Conservation (phyloP, 2,113 vertebrate genomes). For the Tenrec ecaudatus region DNA sequence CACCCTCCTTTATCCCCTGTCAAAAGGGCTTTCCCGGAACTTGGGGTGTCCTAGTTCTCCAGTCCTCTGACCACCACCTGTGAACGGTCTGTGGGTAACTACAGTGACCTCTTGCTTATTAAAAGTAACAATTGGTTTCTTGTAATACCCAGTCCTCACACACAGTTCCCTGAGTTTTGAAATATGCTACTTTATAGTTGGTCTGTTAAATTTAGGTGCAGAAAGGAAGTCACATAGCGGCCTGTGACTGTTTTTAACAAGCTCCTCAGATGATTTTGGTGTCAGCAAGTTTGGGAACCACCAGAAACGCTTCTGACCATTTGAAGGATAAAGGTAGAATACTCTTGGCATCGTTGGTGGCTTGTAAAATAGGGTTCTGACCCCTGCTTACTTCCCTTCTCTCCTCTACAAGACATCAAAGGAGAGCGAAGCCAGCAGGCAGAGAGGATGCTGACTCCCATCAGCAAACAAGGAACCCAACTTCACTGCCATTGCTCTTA, state of each 20-base stretch:
- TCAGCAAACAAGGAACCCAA: no score
- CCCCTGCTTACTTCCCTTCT: no score
- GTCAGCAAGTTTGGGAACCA: conserved; percentile 37
- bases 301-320: conserved; percentile 38
- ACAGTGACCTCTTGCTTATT: neutral
- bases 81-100: neutral
- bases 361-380: conserved; percentile 10
- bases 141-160: neutral
- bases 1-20: neutral
- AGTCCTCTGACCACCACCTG: neutral
- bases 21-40: neutral
- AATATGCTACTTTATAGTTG: neutral
- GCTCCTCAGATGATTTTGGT: neutral
- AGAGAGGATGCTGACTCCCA: no score
- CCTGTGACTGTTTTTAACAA: neutral
- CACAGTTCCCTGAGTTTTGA: neutral
- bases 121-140: neutral
- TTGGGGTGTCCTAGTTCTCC: neutral
- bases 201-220: neutral
- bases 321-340: conserved; percentile 32
- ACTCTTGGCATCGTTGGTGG: conserved; percentile 20
- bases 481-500: no score
- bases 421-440: no score
- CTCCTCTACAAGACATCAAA: no score
- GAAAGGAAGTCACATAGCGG: neutral